These are phyloP conservation scores for Ctena decussata DNA, from an alignment of 2,888 invertebrate species.

Conservation along the genomic window DNA sequence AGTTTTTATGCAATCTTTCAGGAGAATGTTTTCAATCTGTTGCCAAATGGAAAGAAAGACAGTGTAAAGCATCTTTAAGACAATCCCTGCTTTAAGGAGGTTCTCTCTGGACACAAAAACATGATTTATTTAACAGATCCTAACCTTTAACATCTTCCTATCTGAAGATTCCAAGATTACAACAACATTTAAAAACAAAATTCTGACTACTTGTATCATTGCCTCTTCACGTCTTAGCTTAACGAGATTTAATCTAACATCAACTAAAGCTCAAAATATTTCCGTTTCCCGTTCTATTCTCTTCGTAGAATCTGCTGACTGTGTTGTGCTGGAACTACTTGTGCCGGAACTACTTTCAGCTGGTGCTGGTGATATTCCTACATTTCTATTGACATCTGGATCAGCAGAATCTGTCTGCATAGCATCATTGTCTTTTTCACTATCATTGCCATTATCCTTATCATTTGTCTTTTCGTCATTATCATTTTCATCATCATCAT, in stretches of 20 bases:
- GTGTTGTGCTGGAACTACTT: slow-evolving; percentile 6
- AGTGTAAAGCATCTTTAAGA: too few relatives aligned
- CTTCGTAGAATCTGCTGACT: neutral
- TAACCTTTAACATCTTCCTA: neutral
- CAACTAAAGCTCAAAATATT: neutral
- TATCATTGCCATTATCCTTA: slow-evolving; percentile 13
- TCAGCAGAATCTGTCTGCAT: slow-evolving; percentile 51
- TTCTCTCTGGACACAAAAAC: too few relatives aligned
- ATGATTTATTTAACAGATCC: too few relatives aligned
- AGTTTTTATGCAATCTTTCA: too few relatives aligned
- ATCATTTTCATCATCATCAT: slow-evolving; percentile 90
- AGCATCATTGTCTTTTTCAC: slow-evolving; percentile 33
- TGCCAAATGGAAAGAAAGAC: too few relatives aligned
- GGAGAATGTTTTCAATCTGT: too few relatives aligned
- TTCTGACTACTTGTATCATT: neutral
- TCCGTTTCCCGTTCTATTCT: slow-evolving; percentile 31
- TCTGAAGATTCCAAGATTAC: too few relatives aligned
- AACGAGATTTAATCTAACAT: too few relatives aligned
- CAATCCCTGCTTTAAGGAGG: too few relatives aligned
- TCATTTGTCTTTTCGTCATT: slow-evolving; percentile 31
- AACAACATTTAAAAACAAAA: neutral
- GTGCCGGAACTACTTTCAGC: slow-evolving; percentile 14
- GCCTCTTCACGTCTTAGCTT: too few relatives aligned
- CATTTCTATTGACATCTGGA: neutral
- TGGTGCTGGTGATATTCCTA: neutral